Evolutionary conservation across 2,888 invertebrate species (phyloP), one percentile per base, ranked within the genome.

Genomic region (Sinopyrophorus schimmeli): DNA sequence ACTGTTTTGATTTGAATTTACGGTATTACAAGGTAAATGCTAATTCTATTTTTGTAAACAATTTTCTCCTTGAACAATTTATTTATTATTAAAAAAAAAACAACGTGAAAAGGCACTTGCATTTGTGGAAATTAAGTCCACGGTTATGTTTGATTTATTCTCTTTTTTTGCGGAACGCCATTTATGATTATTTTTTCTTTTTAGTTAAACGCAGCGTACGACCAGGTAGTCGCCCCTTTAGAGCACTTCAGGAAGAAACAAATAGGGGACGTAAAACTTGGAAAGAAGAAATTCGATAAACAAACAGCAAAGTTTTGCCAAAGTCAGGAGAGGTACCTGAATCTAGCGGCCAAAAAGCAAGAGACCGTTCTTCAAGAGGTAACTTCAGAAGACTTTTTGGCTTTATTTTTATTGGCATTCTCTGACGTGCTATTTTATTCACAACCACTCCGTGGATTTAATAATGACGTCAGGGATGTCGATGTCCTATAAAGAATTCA

Each of bases 201-300:
- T 55, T 80, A 96, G 96, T 76, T 96, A 76, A 91, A 91, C 60
- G 85, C 90, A 57, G 92, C 96, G 38, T 88, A 90, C 76, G 89
- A 90, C 66, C 91, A 92, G 74, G 95, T 97, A 68, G 88, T 98
- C 65, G 84, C 88, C 69, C 95, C 96, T 16, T 78, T 98, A 69
- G 96, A 96, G 76, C 84, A 83, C 63, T 97, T 96, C 77, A 83
- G 96, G 52, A 95, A 95, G 74, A 89, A 91, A 62, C 91, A 94
- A 74, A 95, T 97, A 65, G 95, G 94, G 37, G 91, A 89, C 44
- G 96, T 94, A 47, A 96, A 96, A 81, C 93, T 91, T 64, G 91
- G 91, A 46, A 96, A 95, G 76, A 96, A 97, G 77, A 94, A 94
- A 74, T 98, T 96, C 77, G 96, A 97, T 70, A 97, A 97, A 74